A percentile compares a stretch with the other conserved stretches of the same genome.
phyloP scores from a whole-genome alignment of 2,113 vertebrate genomes.

The Lepus americanus region DNA sequence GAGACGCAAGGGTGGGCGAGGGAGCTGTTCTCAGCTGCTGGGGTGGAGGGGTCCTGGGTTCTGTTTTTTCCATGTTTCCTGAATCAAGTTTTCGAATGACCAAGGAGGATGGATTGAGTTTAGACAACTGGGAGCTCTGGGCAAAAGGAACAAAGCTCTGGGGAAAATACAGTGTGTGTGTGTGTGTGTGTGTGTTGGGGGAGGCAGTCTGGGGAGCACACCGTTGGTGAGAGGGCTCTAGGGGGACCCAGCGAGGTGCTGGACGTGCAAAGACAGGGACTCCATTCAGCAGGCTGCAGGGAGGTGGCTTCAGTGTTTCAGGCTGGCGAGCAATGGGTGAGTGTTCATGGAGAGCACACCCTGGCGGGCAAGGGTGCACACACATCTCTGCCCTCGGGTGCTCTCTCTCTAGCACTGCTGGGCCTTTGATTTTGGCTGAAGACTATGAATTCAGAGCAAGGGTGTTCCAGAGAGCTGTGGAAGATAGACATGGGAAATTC shows the following conservation, averaged over 20 bases:
- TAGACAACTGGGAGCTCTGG: neutral
- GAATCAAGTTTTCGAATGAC: neutral
- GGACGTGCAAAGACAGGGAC: too few species aligned
- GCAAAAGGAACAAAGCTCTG: neutral
- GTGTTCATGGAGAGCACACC: rapidly evolving
- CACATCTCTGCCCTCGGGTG: neutral
- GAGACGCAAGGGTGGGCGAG: rapidly evolving
- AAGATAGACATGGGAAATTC: neutral
- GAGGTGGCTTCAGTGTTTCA: rapidly evolving
- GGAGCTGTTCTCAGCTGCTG: rapidly evolving
- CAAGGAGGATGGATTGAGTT: neutral
- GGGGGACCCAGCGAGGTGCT: neutral
- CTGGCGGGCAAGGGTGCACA: too few species aligned
- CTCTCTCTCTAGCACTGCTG: too few species aligned
- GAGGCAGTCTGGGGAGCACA: neutral
- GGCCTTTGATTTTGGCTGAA: too few species aligned
- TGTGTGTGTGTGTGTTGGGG: neutral
- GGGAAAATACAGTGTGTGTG: neutral
- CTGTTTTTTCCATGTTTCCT: neutral
- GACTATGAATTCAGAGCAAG: neutral
- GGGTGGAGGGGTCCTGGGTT: neutral
- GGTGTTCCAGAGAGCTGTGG: neutral
- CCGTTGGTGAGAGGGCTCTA: neutral
- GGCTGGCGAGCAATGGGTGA: rapidly evolving
- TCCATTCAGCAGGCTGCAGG: rapidly evolving